Conservation (phyloP, 2,113 vertebrate species). For the Oreochromis tanganicae region DNA sequence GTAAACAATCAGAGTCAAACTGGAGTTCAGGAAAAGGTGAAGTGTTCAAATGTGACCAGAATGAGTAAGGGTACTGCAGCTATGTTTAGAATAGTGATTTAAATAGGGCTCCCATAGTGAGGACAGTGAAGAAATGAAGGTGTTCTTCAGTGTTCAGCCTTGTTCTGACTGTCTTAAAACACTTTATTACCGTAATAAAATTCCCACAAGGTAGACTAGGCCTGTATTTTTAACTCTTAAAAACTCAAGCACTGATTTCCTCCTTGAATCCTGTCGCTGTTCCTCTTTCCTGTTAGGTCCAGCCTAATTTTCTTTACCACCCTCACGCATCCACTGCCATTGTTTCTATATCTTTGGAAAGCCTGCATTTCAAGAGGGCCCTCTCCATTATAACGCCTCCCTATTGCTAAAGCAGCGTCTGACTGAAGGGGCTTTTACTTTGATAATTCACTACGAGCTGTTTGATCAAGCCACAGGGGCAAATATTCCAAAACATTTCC, state of each 20-base stretch:
- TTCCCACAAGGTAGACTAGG: neutral
- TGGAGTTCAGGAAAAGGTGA: constrained; percentile 11
- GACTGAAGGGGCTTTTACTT: constrained; percentile 37
- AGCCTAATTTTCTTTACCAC: neutral
- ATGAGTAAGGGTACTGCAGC: neutral
- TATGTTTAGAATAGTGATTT: neutral
- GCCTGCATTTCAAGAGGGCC: constrained; percentile 23
- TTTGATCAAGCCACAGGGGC: constrained; percentile 51
- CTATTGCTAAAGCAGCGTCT: neutral
- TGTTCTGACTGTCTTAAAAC: neutral
- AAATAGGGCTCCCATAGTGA: neutral
- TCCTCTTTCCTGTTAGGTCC: neutral
- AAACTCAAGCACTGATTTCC: neutral
- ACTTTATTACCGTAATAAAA: neutral
- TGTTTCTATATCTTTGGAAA: constrained; percentile 1
- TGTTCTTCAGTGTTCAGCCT: neutral
- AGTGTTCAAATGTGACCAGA: neutral
- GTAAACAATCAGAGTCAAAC: neutral
- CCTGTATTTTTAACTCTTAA: neutral
- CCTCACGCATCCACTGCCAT: neutral
- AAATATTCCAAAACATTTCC: constrained; percentile 30
- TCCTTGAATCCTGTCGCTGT: neutral
- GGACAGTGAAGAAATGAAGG: neutral
- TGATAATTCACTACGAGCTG: constrained; percentile 35
- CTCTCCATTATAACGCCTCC: neutral